A percentile compares a stretch with the other conserved stretches of the same genome.
phyloP scores from a whole-genome alignment of 2,113 vertebrate genomes.

The Sphaerodactylus townsendi region DNA sequence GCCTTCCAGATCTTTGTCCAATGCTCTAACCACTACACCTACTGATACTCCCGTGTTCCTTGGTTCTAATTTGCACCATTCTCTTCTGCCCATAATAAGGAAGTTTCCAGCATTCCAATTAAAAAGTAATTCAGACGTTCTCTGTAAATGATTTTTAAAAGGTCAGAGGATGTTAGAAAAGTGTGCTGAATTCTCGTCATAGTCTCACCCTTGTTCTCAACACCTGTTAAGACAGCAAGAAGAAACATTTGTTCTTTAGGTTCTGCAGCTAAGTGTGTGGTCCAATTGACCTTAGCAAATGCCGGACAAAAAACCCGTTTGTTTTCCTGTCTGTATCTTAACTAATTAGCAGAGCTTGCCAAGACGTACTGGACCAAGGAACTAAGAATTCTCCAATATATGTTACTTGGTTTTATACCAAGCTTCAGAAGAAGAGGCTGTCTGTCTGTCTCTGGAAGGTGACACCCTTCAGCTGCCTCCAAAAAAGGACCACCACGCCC shows the following conservation, averaged over 20 bases:
- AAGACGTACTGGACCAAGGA: constrained; percentile 61
- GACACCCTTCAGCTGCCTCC: no score
- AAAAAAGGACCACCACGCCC: neutral
- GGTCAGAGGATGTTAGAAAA: constrained; percentile 14
- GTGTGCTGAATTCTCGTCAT: constrained; percentile 39
- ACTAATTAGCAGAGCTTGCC: constrained; percentile 71
- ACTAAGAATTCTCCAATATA: constrained; percentile 67
- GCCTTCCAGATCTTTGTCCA: no score
- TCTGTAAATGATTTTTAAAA: neutral
- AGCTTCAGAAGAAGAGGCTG: constrained; percentile 22
- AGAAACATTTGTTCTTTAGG: constrained; percentile 48
- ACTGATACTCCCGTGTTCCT: no score
- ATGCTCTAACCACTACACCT: no score
- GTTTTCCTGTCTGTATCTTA: constrained; percentile 60
- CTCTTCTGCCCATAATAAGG: no score
- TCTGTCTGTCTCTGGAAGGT: no score
- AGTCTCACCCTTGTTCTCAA: constrained; percentile 1
- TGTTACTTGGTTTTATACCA: constrained; percentile 55
- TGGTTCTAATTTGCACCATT: no score
- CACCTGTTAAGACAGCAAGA: constrained; percentile 66
- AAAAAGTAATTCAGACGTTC: constrained; percentile 40
- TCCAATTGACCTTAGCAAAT: constrained; percentile 65
- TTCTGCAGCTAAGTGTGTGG: constrained; percentile 58
- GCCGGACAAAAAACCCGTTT: constrained; percentile 54
- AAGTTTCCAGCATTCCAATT: constrained; percentile 37